These are phyloP conservation scores for Calyptomena viridis DNA, from an alignment of 2,113 vertebrate genomes.

Conservation along the genomic window DNA sequence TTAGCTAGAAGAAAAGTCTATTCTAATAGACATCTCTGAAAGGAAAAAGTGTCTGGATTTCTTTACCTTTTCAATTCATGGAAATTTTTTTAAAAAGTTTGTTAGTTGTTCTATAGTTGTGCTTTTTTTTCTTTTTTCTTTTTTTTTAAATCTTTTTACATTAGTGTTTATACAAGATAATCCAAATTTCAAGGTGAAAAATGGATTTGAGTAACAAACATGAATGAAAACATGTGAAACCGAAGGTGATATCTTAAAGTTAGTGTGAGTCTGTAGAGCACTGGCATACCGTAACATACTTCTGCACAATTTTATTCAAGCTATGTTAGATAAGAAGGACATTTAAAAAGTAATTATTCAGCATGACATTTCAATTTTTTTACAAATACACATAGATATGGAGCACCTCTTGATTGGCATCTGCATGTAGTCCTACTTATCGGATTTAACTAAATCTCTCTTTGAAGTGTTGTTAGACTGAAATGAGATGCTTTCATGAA, in stretches of 20 bases:
- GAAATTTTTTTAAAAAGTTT: background rate
- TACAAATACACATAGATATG: background rate
- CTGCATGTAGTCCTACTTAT: conserved; percentile 52
- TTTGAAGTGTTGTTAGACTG: conserved; percentile 35
- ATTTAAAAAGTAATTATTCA: conserved; percentile 16
- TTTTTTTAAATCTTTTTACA: background rate
- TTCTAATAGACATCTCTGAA: background rate
- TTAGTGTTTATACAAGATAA: background rate
- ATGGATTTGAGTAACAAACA: background rate
- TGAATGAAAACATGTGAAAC: background rate
- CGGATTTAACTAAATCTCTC: conserved; percentile 16
- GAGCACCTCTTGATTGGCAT: conserved; percentile 11
- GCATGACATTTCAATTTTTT: background rate
- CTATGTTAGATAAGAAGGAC: background rate
- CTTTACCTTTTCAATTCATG: background rate
- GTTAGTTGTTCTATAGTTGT: background rate
- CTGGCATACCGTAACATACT: background rate
- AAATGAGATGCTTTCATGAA: conserved; percentile 24
- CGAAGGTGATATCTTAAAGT: background rate
- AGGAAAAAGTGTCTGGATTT: background rate
- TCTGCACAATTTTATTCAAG: background rate
- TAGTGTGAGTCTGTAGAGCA: background rate
- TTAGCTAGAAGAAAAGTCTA: background rate
- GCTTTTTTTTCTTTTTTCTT: background rate
- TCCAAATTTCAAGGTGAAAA: background rate